Evolutionary conservation across 2,113 vertebrate genomes (phyloP).

Genomic region (Orientallactaga bullata): DNA sequence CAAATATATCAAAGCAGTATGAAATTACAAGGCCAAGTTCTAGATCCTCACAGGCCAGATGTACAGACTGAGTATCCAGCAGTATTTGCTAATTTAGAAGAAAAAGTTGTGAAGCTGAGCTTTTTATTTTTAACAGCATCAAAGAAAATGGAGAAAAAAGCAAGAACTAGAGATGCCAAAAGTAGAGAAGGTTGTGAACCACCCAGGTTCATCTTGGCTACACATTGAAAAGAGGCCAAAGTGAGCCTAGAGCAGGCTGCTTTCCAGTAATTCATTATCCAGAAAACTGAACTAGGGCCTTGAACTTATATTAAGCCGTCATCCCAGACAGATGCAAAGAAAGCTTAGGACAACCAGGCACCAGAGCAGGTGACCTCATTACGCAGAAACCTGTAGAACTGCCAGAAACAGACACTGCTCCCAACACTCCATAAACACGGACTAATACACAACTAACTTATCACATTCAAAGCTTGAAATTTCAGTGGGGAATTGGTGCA

Average conservation of each 20-base stretch:
- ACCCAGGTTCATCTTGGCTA: background rate
- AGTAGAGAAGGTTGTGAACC: background rate
- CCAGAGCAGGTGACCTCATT: background rate
- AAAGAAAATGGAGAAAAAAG: background rate
- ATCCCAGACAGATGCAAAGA: background rate
- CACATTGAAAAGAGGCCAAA: background rate
- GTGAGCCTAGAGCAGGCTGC: background rate
- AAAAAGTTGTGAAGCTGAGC: background rate
- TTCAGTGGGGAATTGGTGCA: background rate
- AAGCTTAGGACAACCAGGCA: background rate
- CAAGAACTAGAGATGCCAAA: background rate
- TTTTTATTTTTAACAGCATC: slow-evolving; percentile 23
- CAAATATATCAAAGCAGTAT: background rate
- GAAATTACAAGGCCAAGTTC: slow-evolving; percentile 8
- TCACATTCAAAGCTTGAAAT: background rate
- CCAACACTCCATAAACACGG: no score
- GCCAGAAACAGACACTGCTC: background rate
- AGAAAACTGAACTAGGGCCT: background rate
- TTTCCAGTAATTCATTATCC: background rate
- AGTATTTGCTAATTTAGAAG: slow-evolving; percentile 17
- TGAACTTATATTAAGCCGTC: background rate
- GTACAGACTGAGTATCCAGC: background rate
- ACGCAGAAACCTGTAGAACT: background rate
- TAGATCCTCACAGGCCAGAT: background rate
- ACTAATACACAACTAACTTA: background rate